Conservation (phyloP, 2,888 invertebrate genomes). For the Cremastinae sp. region DNA sequence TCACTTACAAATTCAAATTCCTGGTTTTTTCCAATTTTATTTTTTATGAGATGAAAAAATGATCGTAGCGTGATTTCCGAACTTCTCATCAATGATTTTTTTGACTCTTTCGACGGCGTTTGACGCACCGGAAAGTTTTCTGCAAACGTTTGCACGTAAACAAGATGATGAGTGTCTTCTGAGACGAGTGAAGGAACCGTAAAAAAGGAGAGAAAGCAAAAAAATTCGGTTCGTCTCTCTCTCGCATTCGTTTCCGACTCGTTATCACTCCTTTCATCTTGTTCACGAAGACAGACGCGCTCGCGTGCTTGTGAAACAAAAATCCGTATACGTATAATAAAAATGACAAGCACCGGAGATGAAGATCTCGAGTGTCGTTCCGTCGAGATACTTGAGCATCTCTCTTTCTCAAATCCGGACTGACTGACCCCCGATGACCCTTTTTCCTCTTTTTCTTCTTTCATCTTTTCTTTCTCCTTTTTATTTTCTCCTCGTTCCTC, state of each 20-base stretch:
- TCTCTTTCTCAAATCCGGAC: conserved; percentile 30
- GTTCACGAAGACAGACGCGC: neutral
- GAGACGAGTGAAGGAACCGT: conserved; percentile 2
- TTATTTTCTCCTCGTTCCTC: conserved; percentile 2
- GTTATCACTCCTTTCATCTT: conserved; percentile 21
- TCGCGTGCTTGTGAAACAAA: neutral
- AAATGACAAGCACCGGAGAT: conserved; percentile 30
- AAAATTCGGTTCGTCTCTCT: conserved; percentile 26
- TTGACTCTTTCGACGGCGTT: neutral
- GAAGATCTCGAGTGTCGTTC: conserved; percentile 34
- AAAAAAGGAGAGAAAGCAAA: neutral
- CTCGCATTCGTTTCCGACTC: conserved; percentile 9
- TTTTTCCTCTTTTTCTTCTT: conserved; percentile 31
- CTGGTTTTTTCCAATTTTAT: too few relatives aligned
- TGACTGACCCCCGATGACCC: conserved; percentile 44
- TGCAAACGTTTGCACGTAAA: conserved; percentile 49
- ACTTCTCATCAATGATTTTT: neutral
- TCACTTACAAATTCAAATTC: too few relatives aligned
- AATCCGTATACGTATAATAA: neutral
- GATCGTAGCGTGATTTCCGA: too few relatives aligned
- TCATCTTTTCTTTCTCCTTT: neutral
- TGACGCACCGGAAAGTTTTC: conserved; percentile 8
- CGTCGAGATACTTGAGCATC: conserved; percentile 29
- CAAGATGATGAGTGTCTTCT: conserved; percentile 23
- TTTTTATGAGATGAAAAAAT: neutral